Conservation (phyloP, 2,113 vertebrate genomes). For the Eublepharis macularius region DNA sequence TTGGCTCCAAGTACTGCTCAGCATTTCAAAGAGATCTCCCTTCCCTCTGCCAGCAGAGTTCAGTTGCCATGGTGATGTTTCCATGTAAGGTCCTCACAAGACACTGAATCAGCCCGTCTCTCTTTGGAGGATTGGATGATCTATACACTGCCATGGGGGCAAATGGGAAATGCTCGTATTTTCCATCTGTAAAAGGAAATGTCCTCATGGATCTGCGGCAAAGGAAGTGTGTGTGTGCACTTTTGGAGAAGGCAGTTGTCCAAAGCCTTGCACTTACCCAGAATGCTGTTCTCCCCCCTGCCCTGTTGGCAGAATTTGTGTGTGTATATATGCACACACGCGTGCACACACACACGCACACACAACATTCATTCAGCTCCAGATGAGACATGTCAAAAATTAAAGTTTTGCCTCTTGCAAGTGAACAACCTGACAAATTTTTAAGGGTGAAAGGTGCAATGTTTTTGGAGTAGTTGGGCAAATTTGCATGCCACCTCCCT, state of each 20-base stretch:
- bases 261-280: background rate
- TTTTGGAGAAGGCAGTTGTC: background rate
- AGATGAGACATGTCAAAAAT: background rate
- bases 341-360: no score
- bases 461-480: background rate
- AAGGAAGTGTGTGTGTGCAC: background rate
- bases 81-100: background rate
- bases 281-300: background rate
- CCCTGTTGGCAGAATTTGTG: no score
- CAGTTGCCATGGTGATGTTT: constrained; percentile 4
- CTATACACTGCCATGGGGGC: background rate
- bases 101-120: fast-evolving
- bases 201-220: background rate
- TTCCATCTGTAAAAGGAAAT: background rate
- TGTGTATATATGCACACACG: no score
- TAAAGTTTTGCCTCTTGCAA: background rate
- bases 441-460: background rate
- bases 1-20: fast-evolving
- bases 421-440: background rate
- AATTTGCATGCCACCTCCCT: background rate
- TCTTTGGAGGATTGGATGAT: fast-evolving
- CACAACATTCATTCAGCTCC: no score
- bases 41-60: background rate
- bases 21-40: background rate
- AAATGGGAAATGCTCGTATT: background rate